Evolutionary conservation across 2,797 vertebrate genomes (phyloP).

Genomic region (Oophaga sylvatica): DNA sequence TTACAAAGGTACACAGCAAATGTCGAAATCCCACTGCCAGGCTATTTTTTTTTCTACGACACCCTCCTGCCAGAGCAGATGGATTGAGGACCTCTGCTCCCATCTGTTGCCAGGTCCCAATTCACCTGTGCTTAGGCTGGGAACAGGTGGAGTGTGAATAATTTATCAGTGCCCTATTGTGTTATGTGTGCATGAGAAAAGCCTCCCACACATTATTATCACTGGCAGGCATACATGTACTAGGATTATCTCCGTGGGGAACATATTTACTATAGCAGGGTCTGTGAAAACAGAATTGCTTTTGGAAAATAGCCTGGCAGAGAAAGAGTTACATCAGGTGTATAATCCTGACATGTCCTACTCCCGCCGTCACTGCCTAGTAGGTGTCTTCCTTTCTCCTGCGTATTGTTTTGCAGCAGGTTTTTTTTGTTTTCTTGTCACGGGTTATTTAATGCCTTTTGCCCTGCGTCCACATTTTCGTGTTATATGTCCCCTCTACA

Average conservation of each 20-base stretch:
- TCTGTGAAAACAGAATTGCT: not conserved
- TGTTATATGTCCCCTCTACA: slow-evolving; percentile 5
- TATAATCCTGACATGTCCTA: not conserved
- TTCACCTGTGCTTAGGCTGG: slow-evolving; percentile 30
- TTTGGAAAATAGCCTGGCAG: slow-evolving; percentile 3
- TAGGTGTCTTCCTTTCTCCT: not conserved
- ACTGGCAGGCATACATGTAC: slow-evolving; percentile 4
- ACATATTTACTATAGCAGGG: not conserved
- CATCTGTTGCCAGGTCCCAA: slow-evolving; percentile 24
- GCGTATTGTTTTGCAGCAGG: not conserved
- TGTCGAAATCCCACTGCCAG: slow-evolving; percentile 68
- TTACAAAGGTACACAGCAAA: slow-evolving; percentile 84
- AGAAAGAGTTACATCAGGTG: slow-evolving; percentile 42
- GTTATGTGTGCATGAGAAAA: slow-evolving; percentile 20
- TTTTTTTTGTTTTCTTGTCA: slow-evolving; percentile 5
- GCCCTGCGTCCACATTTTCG: not conserved
- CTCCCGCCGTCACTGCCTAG: not conserved
- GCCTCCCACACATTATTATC: slow-evolving; percentile 33
- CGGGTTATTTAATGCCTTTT: not conserved
- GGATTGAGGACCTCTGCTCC: slow-evolving; percentile 22
- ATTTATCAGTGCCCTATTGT: slow-evolving; percentile 48
- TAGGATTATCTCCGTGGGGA: slow-evolving; percentile 24
- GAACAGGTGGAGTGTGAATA: slow-evolving; percentile 33
- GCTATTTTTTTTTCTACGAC: not conserved
- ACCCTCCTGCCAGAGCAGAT: slow-evolving; percentile 62